These are phyloP conservation scores for Eidolon dupreanum DNA, from an alignment of 2,797 vertebrate genomes.

Conservation along the genomic window DNA sequence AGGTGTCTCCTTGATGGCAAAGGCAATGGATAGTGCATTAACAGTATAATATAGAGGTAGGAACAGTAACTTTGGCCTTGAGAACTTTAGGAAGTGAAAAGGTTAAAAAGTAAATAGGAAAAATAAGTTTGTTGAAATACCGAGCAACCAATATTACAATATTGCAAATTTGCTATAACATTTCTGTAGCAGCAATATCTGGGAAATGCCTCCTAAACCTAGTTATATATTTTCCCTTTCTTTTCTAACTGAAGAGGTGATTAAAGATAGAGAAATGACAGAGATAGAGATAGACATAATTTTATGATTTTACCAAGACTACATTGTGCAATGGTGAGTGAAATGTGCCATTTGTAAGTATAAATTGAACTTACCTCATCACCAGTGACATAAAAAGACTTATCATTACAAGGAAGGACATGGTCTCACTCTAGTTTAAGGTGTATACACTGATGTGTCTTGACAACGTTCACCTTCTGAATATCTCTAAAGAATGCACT, in stretches of 20 bases:
- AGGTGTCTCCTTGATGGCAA: background rate
- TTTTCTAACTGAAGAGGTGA: background rate
- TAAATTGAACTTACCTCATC: background rate
- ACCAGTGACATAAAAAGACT: background rate
- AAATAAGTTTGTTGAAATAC: background rate
- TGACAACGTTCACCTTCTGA: background rate
- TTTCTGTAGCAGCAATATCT: background rate
- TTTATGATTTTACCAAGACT: conserved; percentile 3
- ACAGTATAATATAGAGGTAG: background rate
- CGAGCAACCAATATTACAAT: background rate
- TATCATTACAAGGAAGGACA: background rate
- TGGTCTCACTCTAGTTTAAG: background rate
- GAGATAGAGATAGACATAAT: background rate
- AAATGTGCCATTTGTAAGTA: background rate
- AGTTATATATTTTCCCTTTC: background rate
- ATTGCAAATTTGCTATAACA: background rate
- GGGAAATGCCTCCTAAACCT: background rate
- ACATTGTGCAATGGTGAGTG: background rate
- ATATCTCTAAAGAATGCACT: background rate
- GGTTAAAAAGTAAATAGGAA: background rate
- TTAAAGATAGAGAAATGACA: background rate
- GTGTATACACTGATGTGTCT: background rate
- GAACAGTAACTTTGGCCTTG: background rate
- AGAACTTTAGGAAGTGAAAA: background rate
- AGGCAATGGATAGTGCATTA: background rate